Percentiles rank a stretch among this genome's conserved stretches.
phyloP scores from a whole-genome alignment of 2,113 vertebrate species.

The Alexandromys fortis region DNA sequence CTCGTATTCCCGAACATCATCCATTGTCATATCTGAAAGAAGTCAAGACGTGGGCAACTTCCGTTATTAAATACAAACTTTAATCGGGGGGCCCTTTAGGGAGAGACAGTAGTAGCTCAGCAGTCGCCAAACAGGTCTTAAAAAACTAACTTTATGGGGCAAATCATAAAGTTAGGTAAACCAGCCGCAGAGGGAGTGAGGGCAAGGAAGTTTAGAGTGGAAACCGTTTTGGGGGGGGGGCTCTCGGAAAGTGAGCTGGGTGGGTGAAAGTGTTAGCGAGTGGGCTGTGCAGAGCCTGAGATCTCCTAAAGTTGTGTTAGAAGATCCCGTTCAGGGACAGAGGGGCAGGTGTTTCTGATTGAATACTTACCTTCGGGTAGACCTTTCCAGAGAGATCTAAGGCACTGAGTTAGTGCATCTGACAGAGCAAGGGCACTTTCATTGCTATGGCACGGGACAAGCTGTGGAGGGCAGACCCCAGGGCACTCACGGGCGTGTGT shows the following conservation, averaged over 20 bases:
- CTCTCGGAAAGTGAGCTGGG: slow-evolving; percentile 66
- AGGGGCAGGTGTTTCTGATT: slow-evolving; percentile 57
- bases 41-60: slow-evolving; percentile 90
- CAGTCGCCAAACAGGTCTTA: slow-evolving; percentile 82
- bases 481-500: background rate
- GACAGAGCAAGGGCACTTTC: slow-evolving; percentile 66
- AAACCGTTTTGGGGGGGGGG: slow-evolving; percentile 78
- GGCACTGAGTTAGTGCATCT: slow-evolving; percentile 46
- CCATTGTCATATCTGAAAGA: slow-evolving; percentile 99
- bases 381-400: slow-evolving; percentile 70
- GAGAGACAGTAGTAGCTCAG: slow-evolving; percentile 78
- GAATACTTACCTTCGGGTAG: slow-evolving; percentile 84
- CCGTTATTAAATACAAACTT: slow-evolving; percentile 83
- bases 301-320: slow-evolving; percentile 88
- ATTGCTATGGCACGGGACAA: slow-evolving; percentile 62
- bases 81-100: slow-evolving; percentile 75
- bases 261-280: slow-evolving; percentile 70
- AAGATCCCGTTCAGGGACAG: slow-evolving; percentile 84
- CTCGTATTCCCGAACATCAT: slow-evolving; percentile 98
- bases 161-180: slow-evolving; percentile 87
- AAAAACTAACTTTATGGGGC: slow-evolving; percentile 86
- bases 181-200: slow-evolving; percentile 82
- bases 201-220: slow-evolving; percentile 82
- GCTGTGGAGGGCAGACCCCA: slow-evolving; percentile 52
- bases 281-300: slow-evolving; percentile 76